Conservation (phyloP, 2,113 vertebrate genomes). For the Romanogobio albipinnatus region DNA sequence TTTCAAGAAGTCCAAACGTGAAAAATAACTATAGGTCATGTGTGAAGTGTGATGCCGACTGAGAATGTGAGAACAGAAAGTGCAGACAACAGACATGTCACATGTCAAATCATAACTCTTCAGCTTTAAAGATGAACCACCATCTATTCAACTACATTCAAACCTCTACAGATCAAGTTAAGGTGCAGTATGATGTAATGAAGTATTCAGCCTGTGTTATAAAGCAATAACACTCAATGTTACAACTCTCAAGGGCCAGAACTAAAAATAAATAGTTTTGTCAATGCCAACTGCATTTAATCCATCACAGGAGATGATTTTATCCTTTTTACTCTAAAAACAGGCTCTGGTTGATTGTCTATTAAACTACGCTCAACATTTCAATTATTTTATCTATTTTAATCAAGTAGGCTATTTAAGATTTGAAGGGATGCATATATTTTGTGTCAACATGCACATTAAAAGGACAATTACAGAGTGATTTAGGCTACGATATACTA, state of each 20-base stretch:
- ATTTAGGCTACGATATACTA: background rate
- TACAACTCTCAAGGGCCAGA: background rate
- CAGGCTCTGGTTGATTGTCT: slow-evolving; percentile 1
- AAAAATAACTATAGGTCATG: background rate
- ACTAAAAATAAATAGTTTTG: slow-evolving; percentile 1
- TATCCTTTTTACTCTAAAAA: background rate
- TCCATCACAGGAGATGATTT: background rate
- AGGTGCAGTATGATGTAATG: background rate
- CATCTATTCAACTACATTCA: background rate
- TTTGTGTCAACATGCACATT: background rate
- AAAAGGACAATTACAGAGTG: background rate
- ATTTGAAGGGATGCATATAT: background rate
- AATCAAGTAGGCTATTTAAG: background rate
- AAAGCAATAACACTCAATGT: slow-evolving; percentile 22
- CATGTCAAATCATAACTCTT: slow-evolving; percentile 4
- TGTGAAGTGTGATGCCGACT: background rate
- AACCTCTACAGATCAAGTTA: background rate
- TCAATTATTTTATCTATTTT: background rate
- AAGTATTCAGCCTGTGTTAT: slow-evolving; percentile 8
- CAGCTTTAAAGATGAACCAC: background rate
- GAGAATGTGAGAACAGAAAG: slow-evolving; percentile 35
- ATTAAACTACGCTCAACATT: background rate
- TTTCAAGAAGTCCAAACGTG: background rate
- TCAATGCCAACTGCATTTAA: background rate
- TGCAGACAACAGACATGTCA: slow-evolving; percentile 31